Evolutionary conservation across 2,888 invertebrate genomes (phyloP).

Genomic region (Thymelicus lineola): DNA sequence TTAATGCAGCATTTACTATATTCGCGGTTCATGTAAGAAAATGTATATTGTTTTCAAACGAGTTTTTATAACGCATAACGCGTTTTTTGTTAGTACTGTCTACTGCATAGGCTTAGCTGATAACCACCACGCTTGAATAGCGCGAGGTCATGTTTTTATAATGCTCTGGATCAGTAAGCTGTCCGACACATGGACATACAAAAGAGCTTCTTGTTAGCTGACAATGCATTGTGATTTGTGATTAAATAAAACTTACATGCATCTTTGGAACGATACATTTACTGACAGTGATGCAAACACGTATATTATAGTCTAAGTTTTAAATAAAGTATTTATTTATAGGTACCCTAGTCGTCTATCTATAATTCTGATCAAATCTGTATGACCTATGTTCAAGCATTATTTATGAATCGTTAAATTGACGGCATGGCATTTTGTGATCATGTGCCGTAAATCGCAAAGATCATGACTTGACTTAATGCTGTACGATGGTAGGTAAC

Average conservation of each 20-base stretch:
- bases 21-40: constrained; percentile 15
- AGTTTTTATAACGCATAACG: neutral
- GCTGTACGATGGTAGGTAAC: neutral
- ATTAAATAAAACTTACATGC: neutral
- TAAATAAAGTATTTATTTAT: constrained; percentile 1
- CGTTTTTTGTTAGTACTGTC: neutral
- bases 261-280: neutral
- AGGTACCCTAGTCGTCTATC: neutral
- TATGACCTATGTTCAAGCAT: constrained; percentile 11
- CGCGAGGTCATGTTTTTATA: too few species aligned
- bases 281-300: neutral
- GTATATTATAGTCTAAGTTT: neutral
- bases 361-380: constrained; percentile 12
- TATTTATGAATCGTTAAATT: constrained; percentile 26
- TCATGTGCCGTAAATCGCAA: constrained; percentile 26
- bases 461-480: constrained; percentile 23
- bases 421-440: constrained; percentile 24
- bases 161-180: too few species aligned
- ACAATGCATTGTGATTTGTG: neutral
- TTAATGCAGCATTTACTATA: neutral
- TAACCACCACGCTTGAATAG: too few species aligned
- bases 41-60: constrained; percentile 29
- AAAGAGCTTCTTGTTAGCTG: neutral
- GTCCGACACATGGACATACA: too few species aligned
- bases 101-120: too few species aligned